Conservation (phyloP, 2,113 vertebrate species). For the Menura novaehollandiae region DNA sequence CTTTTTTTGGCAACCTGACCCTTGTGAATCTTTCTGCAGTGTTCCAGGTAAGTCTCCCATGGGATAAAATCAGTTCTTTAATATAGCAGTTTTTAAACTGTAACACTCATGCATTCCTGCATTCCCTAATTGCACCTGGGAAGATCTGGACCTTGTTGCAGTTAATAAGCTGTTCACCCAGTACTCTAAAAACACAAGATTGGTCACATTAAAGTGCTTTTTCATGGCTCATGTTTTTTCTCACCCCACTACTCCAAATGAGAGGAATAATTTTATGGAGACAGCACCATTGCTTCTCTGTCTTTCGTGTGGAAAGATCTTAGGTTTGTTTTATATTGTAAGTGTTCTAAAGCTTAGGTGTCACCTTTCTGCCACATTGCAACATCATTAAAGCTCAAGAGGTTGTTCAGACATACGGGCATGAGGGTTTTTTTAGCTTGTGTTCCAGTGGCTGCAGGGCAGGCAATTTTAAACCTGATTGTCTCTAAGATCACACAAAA, state of each 20-base stretch:
- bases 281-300: not conserved
- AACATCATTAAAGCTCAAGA: not conserved
- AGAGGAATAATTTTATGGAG: not conserved
- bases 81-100: conserved; percentile 3
- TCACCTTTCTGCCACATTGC: not conserved
- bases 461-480: not conserved
- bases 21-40: not conserved
- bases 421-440: not conserved
- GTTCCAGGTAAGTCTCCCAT: conserved; percentile 14
- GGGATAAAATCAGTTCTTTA: conserved; percentile 23
- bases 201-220: conserved; percentile 7
- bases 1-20: conserved; percentile 34
- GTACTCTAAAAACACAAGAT: conserved; percentile 11
- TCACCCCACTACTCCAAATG: not conserved
- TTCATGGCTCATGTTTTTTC: not conserved
- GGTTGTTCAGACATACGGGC: not conserved
- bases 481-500: not conserved
- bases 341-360: not conserved
- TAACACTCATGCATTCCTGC: not conserved
- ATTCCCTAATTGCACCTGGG: conserved; percentile 9
- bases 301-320: not conserved
- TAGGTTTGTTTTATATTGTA: not conserved
- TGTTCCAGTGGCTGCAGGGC: not conserved
- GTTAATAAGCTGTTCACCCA: not conserved
- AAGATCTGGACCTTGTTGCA: conserved; percentile 22